Evolutionary conservation across 2,113 vertebrate genomes (phyloP), one percentile per base, ranked within the genome.

Genomic region (Danionella cerebrum): DNA sequence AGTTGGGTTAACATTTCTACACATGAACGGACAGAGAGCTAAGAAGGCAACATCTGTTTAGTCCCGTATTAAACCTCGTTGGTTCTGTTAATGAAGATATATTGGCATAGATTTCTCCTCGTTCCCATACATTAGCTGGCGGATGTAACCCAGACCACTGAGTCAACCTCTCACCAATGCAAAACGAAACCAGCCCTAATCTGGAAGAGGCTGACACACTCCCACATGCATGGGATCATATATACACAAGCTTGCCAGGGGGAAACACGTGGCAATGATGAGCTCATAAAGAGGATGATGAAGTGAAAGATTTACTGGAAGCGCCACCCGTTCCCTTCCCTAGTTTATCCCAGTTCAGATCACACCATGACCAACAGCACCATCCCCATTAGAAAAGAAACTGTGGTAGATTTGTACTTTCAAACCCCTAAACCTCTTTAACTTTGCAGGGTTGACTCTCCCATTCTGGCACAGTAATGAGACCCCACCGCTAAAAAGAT

Each of bases 391-490:
- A 19, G 14, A 29, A 52, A 7, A 39, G 53, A 58, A 73, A 73
- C 47, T n/a, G n/a, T n/a, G n/a, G n/a, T n/a, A n/a, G n/a, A n/a
- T n/a, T n/a, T n/a, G n/a, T n/a, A n/a, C n/a, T n/a, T n/a, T n/a
- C n/a, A n/a, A n/a, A n/a, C n/a, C n/a, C 39, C 19, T 13, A 48
- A 41, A 29, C 29, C 25, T 4, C 31, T 63, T 68, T 65, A 27
- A 3, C 39, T n/a, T n/a, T n/a, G n/a, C n/a, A n/a, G n/a, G 80
- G 74, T 58, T 42, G 14, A 22, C 83, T 78, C 74, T 86, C 83
- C 79, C 81, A 78, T 71, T 83, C 68, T 71, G 74, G 68, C 77
- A 80, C 74, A 71, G 55, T 80, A 79, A 86, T 82, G 79, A 82
- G 67, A 45, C 64, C 19, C 33, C 57, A 70, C 69, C 67, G 65